Conservation (phyloP, 2,113 vertebrate genomes). For the Phylloscopus trochiloides region DNA sequence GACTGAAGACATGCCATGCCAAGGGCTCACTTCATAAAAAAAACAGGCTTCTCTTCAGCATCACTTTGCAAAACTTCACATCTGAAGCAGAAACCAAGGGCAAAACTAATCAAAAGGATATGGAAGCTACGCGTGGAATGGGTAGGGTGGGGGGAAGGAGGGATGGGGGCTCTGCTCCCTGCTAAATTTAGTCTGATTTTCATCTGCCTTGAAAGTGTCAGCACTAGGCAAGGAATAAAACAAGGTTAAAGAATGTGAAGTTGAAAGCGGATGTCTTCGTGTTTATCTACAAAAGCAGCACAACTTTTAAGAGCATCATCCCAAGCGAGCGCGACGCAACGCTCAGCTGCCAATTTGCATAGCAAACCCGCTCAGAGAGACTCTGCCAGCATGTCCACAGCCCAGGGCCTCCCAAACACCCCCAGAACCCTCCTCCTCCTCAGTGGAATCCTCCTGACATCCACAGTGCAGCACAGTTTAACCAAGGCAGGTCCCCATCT, state of each 20-base stretch:
- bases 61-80: conserved; percentile 16
- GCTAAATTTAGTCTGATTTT: conserved; percentile 71
- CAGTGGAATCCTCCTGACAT: background rate
- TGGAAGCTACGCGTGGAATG: background rate
- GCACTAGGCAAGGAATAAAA: conserved; percentile 68
- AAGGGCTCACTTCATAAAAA: background rate
- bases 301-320: conserved; percentile 60
- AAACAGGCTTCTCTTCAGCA: background rate
- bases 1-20: background rate
- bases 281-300: conserved; percentile 73
- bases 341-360: conserved; percentile 30
- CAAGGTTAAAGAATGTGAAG: conserved; percentile 75
- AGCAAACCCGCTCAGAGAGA: conserved; percentile 2
- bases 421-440: background rate
- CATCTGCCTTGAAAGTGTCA: conserved; percentile 69
- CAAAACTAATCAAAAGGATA: conserved; percentile 65
- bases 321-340: conserved; percentile 17
- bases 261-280: conserved; percentile 64
- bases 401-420: background rate
- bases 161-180: background rate
- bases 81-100: conserved; percentile 59
- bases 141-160: background rate
- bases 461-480: rapidly evolving
- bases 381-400: conserved; percentile 3
- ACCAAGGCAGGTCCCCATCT: background rate